Percentiles rank a stretch among this genome's conserved stretches.
phyloP scores from a whole-genome alignment of 2,797 vertebrate genomes.

The Champsocephalus gunnari region DNA sequence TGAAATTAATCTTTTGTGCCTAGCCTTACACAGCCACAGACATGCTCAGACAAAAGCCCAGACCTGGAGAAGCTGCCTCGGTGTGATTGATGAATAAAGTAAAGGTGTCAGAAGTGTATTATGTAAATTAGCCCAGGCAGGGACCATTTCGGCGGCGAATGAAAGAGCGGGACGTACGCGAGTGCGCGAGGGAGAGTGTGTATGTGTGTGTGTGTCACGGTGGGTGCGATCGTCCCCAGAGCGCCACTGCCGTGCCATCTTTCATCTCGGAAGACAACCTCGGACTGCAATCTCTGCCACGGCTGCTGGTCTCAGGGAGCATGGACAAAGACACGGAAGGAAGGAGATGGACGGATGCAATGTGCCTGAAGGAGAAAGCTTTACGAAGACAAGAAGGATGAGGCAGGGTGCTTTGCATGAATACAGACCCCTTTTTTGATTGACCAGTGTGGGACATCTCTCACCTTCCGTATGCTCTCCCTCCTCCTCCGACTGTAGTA shows the following conservation, averaged over 20 bases:
- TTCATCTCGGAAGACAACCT: constrained; percentile 97
- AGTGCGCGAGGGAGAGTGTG: constrained; percentile 52
- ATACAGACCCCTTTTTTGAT: constrained; percentile 47
- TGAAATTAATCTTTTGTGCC: constrained; percentile 99
- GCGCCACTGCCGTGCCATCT: constrained; percentile 94
- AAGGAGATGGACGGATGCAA: constrained; percentile 64
- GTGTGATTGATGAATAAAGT: constrained; percentile 99
- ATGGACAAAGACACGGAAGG: constrained; percentile 46
- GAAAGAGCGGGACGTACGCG: constrained; percentile 85
- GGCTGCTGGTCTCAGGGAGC: constrained; percentile 55
- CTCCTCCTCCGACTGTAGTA: constrained; percentile 61
- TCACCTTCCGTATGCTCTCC: constrained; percentile 45
- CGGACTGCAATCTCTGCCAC: constrained; percentile 89
- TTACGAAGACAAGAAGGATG: constrained; percentile 49
- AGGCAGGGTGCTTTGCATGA: constrained; percentile 44
- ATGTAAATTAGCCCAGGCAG: constrained; percentile 99
- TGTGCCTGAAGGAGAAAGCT: constrained; percentile 34
- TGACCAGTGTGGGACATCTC: constrained; percentile 68
- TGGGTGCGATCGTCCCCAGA: constrained; percentile 90
- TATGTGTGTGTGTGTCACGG: constrained; percentile 48
- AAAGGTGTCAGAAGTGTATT: constrained; percentile 99
- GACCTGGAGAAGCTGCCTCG: constrained; percentile 94
- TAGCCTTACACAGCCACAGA: constrained; percentile 97
- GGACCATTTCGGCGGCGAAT: constrained; percentile 94
- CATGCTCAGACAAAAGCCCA: constrained; percentile 99